Evolutionary conservation across 1,140 invertebrate genomes (phyloP), one percentile per base, ranked within the genome.

Genomic region (Musca vetustissima): DNA sequence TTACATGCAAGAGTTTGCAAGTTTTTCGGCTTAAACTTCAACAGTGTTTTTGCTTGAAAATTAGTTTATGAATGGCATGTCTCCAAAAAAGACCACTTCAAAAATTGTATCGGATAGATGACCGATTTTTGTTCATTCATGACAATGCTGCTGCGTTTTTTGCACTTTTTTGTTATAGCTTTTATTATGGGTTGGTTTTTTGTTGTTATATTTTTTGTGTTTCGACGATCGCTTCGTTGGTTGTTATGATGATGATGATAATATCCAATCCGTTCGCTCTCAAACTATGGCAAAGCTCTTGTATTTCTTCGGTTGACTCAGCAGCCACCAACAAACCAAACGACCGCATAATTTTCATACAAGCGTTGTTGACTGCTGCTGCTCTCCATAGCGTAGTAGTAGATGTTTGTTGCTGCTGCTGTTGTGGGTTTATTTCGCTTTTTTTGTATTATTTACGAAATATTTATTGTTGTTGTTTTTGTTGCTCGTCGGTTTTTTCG

Each of bases 401-500:
- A 8, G 36, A 43, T 43, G 36, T 43, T 43, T 43, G 36, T 22
- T 32, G 32, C 21, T 59, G 28, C n/a, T 47, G 22, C 17, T 47
- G 48, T 32, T 52, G 48, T 17, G 2, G 11, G 48, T 19, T 17
- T 59, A 15, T 59, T 24, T 68, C n/a, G 36, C 48, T 59, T 22
- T n/a, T n/a, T 28, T 25, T 24, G 3, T 9, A 24, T 52, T 36
- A 25, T 47, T 53, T 36, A 24, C 24, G 9, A 50, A 17, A 25
- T 69, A 47, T 48, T 64, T 66, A 47, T 64, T 53, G 6, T 69
- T 69, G 36, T 1, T 69, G 28, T 55, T 28, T 6, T 25, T 69
- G 22, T 70, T 70, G n/a, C n/a, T n/a, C n/a, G n/a, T n/a, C n/a
- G 22, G 11, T 49, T 67, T 61, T 64, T 59, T 65, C 21, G 17